Conservation (phyloP, 2,888 invertebrate species). For the Drosophila picticornis region DNA sequence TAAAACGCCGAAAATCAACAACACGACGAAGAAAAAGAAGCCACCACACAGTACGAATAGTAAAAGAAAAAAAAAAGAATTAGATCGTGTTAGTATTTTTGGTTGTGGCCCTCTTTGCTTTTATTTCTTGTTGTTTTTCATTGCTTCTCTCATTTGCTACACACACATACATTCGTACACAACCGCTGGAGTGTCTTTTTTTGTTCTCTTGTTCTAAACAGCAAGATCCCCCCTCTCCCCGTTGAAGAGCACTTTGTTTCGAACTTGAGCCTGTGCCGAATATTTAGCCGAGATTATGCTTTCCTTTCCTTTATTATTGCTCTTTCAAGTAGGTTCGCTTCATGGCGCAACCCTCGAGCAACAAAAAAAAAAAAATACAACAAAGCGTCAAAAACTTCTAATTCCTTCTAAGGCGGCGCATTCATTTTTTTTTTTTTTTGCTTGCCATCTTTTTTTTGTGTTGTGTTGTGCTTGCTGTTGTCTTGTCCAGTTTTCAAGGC, state of each 20-base stretch:
- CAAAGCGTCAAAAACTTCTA: constrained; percentile 34
- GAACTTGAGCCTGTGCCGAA: constrained; percentile 41
- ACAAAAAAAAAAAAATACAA: constrained; percentile 12
- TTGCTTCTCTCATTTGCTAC: constrained; percentile 31
- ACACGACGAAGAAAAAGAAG: constrained; percentile 19
- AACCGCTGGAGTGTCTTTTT: constrained; percentile 10
- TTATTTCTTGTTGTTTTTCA: constrained; percentile 51
- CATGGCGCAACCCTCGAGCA: constrained; percentile 34
- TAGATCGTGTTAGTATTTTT: constrained; percentile 64
- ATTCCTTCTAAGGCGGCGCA: constrained; percentile 43
- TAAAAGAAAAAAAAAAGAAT: constrained; percentile 39
- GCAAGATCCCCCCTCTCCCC: constrained; percentile 28
- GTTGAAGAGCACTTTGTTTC: constrained; percentile 4
- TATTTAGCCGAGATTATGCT: constrained; percentile 42
- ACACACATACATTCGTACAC: not conserved
- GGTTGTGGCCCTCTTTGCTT: constrained; percentile 43
- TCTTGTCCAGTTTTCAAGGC: constrained; percentile 69
- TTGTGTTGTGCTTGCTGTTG: constrained; percentile 29
- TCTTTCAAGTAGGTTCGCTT: constrained; percentile 31
- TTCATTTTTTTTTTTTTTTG: constrained; percentile 24
- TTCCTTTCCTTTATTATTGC: constrained; percentile 30
- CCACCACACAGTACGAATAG: constrained; percentile 20
- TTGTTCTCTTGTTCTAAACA: constrained; percentile 10
- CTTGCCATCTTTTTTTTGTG: constrained; percentile 33
- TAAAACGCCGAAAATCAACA: constrained; percentile 25